Percentiles rank a stretch among this genome's conserved stretches.
These are phyloP conservation scores for Archivesica marissinica DNA, from an alignment of 1,140 invertebrate genomes.

Conservation along the genomic window DNA sequence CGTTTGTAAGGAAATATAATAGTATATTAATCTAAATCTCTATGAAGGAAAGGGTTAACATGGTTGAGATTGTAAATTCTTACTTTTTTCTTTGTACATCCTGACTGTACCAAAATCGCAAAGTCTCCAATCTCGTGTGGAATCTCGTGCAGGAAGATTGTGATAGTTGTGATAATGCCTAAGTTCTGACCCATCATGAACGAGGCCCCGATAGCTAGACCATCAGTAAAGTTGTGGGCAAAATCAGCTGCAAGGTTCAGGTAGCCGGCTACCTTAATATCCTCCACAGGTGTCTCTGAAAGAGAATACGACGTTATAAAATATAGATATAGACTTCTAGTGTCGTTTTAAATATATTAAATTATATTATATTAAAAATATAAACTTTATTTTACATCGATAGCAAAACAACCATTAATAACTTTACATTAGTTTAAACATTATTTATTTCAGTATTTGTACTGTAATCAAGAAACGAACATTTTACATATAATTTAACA, in stretches of 20 bases:
- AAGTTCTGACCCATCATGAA: slow-evolving; percentile 91
- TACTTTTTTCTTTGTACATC: slow-evolving; percentile 93
- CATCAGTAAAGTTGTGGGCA: slow-evolving; percentile 98
- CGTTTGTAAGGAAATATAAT: no score
- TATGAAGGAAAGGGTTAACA: no score
- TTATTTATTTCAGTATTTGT: no score
- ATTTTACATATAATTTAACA: no score
- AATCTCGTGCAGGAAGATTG: slow-evolving; percentile 97
- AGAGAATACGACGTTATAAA: background rate
- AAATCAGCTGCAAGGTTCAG: slow-evolving; percentile 97
- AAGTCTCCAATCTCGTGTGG: slow-evolving; percentile 99
- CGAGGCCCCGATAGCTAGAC: slow-evolving; percentile 98
- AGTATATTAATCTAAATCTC: no score
- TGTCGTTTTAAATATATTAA: no score
- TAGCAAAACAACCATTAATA: no score
- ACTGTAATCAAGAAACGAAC: no score
- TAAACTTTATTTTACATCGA: no score
- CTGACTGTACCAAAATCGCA: slow-evolving; percentile 97
- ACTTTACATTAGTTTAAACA: no score
- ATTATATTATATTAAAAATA: no score
- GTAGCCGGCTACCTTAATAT: slow-evolving; percentile 96
- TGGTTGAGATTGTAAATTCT: background rate
- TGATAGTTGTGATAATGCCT: slow-evolving; percentile 93
- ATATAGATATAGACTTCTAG: no score
- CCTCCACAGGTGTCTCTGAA: slow-evolving; percentile 57